Base-by-base conservation (phyloP, 2,113 vertebrate genomes). In the Callithrix jacchus region DNA sequence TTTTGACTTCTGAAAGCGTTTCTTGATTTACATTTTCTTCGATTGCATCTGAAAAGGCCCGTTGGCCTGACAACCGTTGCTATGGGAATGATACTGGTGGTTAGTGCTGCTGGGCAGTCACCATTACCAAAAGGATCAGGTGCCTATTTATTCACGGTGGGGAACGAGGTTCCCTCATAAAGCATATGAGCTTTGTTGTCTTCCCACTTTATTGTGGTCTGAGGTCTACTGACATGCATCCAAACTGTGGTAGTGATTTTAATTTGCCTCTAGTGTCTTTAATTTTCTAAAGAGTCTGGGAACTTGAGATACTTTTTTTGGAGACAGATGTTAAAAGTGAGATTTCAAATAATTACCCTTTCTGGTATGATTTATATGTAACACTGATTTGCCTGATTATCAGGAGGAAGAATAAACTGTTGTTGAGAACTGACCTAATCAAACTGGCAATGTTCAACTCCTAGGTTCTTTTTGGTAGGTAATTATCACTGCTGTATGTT, bases 61-160 rank as follows among this genome's bases (percentile, higher is more conserved):
- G 37, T 95, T 94, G 71, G 7, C 13, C 32, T 73, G 92, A 90
- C 71, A 77, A 11, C 86, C 52, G 79, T 89, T 96, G 61, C 96
- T 89, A 54, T 96, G 96, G 94, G 35, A 93, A 93, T 89, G 42
- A 71, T 79, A 30, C 76, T 92, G 87, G 73, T n/a, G n/a, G 86
- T 61, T 85, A 79, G 73, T 92, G 64, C 85, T 61, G 11, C 68
- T 77, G 81, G 47, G 84, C 58, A 52, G 40, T 91, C 58, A 42
- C 68, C n/a, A 52, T 86, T 91, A 93, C 80, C 47, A 47, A 70
- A 82, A 89, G 85, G 89, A n/a, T 74, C 87, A 95, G 79, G 87
- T 92, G 70, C 68, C 64, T 93, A 6, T 87, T 91, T 83, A 52
- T 93, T 95, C 93, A 49, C 1, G 0, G 4, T 54, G 35, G 92